Conservation (phyloP, 2,797 vertebrate species). For the Alcedo atthis region DNA sequence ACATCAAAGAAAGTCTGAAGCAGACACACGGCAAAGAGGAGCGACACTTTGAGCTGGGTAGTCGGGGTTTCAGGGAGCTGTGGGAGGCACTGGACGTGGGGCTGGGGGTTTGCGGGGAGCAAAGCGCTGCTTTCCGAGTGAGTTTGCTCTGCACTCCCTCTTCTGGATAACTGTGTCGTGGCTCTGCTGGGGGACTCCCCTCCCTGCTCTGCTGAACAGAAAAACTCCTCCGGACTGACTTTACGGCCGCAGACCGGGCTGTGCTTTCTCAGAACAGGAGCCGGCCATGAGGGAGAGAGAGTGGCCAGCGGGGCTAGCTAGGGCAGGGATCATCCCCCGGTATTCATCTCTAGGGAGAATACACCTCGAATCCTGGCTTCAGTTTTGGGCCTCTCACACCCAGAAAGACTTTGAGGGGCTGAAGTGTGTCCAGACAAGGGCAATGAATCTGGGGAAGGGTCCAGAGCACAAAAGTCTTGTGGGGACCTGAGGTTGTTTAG, state of each 20-base stretch:
- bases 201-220: background rate
- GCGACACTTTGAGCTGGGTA: background rate
- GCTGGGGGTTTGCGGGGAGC: background rate
- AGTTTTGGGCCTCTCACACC: background rate
- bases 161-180: slow-evolving; percentile 16
- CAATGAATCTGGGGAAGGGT: background rate
- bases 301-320: background rate
- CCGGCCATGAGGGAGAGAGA: background rate
- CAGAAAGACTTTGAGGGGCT: background rate
- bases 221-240: background rate
- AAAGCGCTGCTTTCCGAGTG: accelerated
- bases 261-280: background rate
- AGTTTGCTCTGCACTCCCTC: slow-evolving; percentile 47
- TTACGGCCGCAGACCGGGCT: accelerated
- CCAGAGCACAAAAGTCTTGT: background rate
- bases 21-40: background rate
- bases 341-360: background rate
- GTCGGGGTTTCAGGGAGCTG: background rate
- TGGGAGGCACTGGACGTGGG: background rate
- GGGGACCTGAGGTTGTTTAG: background rate
- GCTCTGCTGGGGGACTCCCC: background rate
- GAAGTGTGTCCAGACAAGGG: background rate
- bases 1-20: background rate
- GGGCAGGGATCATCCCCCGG: background rate
- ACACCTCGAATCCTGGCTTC: background rate